Percentiles rank a stretch among this genome's conserved stretches.
phyloP scores from a whole-genome alignment of 2,797 vertebrate genomes.

The Brachyrhaphis roseni region DNA sequence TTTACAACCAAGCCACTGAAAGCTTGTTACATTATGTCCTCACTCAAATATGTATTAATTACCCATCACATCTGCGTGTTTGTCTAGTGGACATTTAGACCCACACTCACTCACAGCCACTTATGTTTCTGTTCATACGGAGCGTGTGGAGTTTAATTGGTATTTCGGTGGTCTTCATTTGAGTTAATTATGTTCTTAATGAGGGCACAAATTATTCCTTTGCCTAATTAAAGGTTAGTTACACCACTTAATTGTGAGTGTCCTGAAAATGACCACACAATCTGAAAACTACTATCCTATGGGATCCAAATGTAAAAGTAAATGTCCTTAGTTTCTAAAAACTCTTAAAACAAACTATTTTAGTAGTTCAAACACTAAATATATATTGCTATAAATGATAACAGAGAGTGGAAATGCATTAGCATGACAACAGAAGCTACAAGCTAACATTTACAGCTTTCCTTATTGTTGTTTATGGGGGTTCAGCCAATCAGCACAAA shows the following conservation, averaged over 20 bases:
- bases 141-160: constrained; percentile 54
- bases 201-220: constrained; percentile 62
- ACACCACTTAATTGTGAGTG: constrained; percentile 71
- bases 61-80: background rate
- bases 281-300: constrained; percentile 36
- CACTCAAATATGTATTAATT: background rate
- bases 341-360: background rate
- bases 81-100: background rate
- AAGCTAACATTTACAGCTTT: background rate
- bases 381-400: background rate
- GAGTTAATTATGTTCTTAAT: constrained; percentile 67
- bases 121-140: constrained; percentile 21
- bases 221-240: constrained; percentile 77
- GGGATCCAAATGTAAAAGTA: constrained; percentile 27
- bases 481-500: background rate
- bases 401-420: background rate
- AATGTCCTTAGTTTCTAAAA: constrained; percentile 18
- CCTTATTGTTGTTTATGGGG: background rate
- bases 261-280: constrained; percentile 60
- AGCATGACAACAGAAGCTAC: background rate
- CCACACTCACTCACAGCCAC: constrained; percentile 14
- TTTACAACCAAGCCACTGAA: constrained; percentile 30
- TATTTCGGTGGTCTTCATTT: constrained; percentile 56
- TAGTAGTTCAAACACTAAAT: background rate
- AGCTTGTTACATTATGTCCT: constrained; percentile 14